Base-by-base conservation (phyloP, 2,113 vertebrate genomes). In the Ramphastos sulfuratus region DNA sequence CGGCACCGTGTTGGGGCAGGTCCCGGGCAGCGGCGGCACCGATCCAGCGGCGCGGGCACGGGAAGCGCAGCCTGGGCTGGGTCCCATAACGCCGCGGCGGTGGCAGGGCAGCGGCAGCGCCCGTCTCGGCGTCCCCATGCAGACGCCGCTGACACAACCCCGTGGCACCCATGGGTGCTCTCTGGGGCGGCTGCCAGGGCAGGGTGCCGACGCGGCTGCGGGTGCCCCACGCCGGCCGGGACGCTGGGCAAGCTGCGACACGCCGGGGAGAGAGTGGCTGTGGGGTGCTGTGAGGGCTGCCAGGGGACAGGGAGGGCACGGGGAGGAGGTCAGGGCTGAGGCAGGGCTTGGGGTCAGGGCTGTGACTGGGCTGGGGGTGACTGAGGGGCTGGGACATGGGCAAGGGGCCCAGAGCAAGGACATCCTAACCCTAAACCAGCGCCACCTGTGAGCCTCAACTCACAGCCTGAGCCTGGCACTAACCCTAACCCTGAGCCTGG, bases 101-200 rank as follows among this genome's bases (percentile, higher is more conserved):
- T 0, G 42, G 5, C 52, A 5, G 33, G n/a, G 12, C 39, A 15
- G 19, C 35, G 11, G 25, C 39, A 9, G 75, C 4, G 4, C 55
- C 70, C 4, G 1, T 19, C 42, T 19, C 3, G 1, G 27, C 7
- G 9, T 33, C 80, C 33, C 14, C 0, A 2, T 4, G 39, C 10
- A 4, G 63, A 17, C 16, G 48, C 56, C 15, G 78, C 55, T 55
- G 70, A 54, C 72, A 33, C 64, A 30, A 61, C 21, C 42, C 78
- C 10, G 4, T 17, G 25, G 69, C 69, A 35, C 70, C 86, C 61
- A n/a, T 3, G 86, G 86, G 77, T 60, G 69, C 44, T 17, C 7
- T 11, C 30, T 4, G 42, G 35, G 56, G 37, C 7, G 5, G 44
- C 44, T 71, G 79, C 66, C 79, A 39, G 55, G 79, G 44, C 33